A percentile compares a stretch with the other conserved stretches of the same genome.
Conservation (phyloP, 1,140 invertebrate genomes). For the Linepithema humile region DNA sequence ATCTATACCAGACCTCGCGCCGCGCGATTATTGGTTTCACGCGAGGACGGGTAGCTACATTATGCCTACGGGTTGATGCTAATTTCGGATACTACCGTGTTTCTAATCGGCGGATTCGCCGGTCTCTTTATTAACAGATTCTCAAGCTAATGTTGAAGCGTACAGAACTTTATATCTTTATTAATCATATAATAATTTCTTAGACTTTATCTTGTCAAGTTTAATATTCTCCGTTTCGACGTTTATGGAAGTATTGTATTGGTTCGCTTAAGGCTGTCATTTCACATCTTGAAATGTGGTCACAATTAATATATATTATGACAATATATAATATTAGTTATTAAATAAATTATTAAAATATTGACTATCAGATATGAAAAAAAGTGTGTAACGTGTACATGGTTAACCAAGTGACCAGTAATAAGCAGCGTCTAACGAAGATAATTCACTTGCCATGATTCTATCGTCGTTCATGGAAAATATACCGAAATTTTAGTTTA, state of each 20-base stretch:
- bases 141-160: not conserved
- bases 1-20: conserved; percentile 80
- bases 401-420: conserved; percentile 53
- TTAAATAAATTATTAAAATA: too few species aligned
- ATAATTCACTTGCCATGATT: conserved; percentile 51
- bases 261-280: not conserved
- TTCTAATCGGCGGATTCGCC: conserved; percentile 64
- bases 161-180: not conserved
- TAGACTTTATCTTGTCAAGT: not conserved
- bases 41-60: conserved; percentile 80
- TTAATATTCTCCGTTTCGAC: not conserved
- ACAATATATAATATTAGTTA: not conserved
- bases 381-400: conserved; percentile 39
- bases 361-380: not conserved
- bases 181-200: not conserved
- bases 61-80: conserved; percentile 77
- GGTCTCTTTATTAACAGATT: conserved; percentile 61
- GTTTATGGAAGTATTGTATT: not conserved
- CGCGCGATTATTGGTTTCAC: conserved; percentile 82
- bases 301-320: not conserved
- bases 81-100: conserved; percentile 69
- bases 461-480: conserved; percentile 61
- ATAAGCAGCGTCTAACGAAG: conserved; percentile 35
- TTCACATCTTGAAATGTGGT: not conserved
- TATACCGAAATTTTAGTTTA: conserved; percentile 68